Base-by-base conservation (phyloP, 2,888 invertebrate genomes). In the Zygaena filipendulae region DNA sequence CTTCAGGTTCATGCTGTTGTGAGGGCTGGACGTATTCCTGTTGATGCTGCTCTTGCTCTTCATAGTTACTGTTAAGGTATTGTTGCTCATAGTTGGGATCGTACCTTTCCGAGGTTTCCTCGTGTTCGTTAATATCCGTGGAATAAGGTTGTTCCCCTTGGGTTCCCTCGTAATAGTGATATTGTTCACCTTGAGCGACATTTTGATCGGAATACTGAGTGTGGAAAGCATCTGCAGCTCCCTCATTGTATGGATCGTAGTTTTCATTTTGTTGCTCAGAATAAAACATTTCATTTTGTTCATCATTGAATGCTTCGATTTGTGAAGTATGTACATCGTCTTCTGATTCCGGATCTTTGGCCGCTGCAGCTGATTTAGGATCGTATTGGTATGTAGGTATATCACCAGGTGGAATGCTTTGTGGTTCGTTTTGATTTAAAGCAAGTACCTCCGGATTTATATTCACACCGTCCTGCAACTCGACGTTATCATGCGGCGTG, bases 51-150 rank as follows among this genome's bases (percentile, higher is more conserved):
- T 35, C 34, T 11, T 37, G 25, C 13, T 42, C 24, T 20, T 30
- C 33, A n/a, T n/a, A n/a, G n/a, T n/a, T n/a, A n/a, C n/a, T n/a
- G n/a, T n/a, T n/a, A n/a, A n/a, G n/a, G 39, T 71, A 69, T 40
- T 74, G 70, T 33, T 70, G 55, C 35, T 59, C 57, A 29, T 71
- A 72, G 38, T 40, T 54, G 32, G 54, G 67, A 38, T 74, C 71
- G 33, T 69, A 70, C 4, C 40, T 52, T 33, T 59, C 50, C n/a
- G 49, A 45, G 8, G 59, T 39, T 38, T 62, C 69, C 35, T 59
- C 62, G 23, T 64, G 53, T 35, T 66, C 63, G 38, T 59, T 59
- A 25, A 59, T 39, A 38, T 62, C 60, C 7, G 28, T 24, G 9
- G 51, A 42, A 38, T 57, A 55, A 12, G 39, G 37, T 33, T 51